Percentiles rank a stretch among this genome's conserved stretches.
These are phyloP conservation scores for Autographa pulchrina DNA, from an alignment of 2,888 invertebrate genomes.

Conservation along the genomic window DNA sequence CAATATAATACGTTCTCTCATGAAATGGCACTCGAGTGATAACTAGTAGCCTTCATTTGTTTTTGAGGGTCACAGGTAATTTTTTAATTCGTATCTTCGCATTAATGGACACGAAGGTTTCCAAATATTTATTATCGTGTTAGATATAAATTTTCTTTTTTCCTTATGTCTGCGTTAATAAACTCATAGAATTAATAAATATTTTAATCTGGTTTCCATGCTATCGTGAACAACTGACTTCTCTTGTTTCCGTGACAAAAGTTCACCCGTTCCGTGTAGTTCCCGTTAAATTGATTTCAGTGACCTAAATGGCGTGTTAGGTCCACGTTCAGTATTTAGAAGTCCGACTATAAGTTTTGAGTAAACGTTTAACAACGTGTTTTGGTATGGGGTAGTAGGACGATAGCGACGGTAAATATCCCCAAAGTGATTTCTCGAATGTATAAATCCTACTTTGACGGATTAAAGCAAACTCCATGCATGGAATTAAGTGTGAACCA, in stretches of 20 bases:
- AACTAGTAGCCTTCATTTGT: too few species aligned
- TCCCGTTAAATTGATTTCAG: constrained; percentile 7
- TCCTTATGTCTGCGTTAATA: not conserved
- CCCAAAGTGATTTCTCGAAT: not conserved
- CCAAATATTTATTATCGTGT: too few species aligned
- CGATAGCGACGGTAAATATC: not conserved
- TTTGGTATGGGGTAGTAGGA: not conserved
- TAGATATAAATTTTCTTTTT: not conserved
- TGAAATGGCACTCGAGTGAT: too few species aligned
- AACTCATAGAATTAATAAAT: not conserved
- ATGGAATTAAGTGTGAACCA: too few species aligned
- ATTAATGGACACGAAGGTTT: too few species aligned
- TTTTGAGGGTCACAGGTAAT: too few species aligned
- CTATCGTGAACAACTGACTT: constrained; percentile 2
- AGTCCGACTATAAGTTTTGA: constrained; percentile 1
- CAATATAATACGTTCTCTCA: too few species aligned
- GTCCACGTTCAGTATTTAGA: not conserved
- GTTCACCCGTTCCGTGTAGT: constrained; percentile 17
- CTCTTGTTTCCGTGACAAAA: constrained; percentile 6
- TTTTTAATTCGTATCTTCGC: too few species aligned
- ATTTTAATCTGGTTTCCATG: not conserved
- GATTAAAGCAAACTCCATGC: too few species aligned
- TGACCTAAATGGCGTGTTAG: constrained; percentile 6
- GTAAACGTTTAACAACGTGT: not conserved
- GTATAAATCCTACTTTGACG: too few species aligned